Evolutionary conservation across 2,797 vertebrate genomes (phyloP).

Genomic region (Malacoctenus gilli): DNA sequence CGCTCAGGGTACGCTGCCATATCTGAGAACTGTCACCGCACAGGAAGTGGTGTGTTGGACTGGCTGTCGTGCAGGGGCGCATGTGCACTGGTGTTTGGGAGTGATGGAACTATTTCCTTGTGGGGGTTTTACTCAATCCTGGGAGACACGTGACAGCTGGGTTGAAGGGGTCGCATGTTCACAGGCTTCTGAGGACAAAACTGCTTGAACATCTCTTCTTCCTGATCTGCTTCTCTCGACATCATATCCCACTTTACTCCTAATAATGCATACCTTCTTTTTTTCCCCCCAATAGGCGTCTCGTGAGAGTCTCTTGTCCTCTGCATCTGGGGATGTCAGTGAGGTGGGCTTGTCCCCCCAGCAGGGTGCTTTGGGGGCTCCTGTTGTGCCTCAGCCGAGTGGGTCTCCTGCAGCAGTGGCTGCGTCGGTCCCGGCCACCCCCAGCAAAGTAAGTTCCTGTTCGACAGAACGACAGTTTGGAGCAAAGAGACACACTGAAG

Average conservation of each 20-base stretch:
- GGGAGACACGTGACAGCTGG: slow-evolving; percentile 2
- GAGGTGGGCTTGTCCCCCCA: slow-evolving; percentile 87
- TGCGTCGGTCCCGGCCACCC: slow-evolving; percentile 70
- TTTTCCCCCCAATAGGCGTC: slow-evolving; percentile 75
- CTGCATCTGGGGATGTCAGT: slow-evolving; percentile 87
- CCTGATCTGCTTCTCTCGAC: slow-evolving; percentile 1
- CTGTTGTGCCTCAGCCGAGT: slow-evolving; percentile 84
- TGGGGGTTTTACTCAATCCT: slow-evolving; percentile 19
- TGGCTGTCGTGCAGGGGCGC: background rate
- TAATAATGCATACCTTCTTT: background rate
- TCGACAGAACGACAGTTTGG: background rate
- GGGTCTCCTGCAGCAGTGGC: slow-evolving; percentile 75
- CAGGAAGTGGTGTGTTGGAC: slow-evolving; percentile 40
- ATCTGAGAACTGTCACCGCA: slow-evolving; percentile 19
- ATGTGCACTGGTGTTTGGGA: slow-evolving; percentile 13
- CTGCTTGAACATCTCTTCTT: too few relatives aligned
- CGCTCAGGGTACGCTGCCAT: slow-evolving; percentile 73
- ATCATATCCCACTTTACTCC: background rate
- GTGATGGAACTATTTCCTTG: too few relatives aligned
- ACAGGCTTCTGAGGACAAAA: slow-evolving; percentile 5
- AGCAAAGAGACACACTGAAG: fast-evolving
- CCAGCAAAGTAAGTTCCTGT: slow-evolving; percentile 86
- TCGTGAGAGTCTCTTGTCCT: slow-evolving; percentile 79
- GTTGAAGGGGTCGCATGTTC: slow-evolving; percentile 3
- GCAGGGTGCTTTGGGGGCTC: slow-evolving; percentile 88